Evolutionary conservation across 2,113 vertebrate genomes (phyloP).

Genomic region (Chlorodrepanis virens): DNA sequence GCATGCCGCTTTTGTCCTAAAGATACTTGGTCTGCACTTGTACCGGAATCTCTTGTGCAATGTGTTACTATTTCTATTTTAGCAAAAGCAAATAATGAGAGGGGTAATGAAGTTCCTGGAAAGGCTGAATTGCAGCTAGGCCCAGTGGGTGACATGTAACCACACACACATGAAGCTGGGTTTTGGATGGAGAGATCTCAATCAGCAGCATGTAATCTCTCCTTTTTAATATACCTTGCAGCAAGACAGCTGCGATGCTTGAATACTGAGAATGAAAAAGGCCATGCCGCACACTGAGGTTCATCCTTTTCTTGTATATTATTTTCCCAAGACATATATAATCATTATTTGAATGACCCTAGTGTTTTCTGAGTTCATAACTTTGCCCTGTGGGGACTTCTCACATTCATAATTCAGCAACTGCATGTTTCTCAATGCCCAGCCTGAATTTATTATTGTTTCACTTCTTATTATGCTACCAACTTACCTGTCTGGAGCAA

Average conservation of each 20-base stretch:
- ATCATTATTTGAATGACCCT: conserved; percentile 9
- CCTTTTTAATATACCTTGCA: background rate
- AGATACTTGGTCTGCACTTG: background rate
- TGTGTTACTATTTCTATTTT: background rate
- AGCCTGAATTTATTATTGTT: conserved; percentile 14
- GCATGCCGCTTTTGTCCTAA: background rate
- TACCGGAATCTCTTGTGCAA: background rate
- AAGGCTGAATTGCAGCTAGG: background rate
- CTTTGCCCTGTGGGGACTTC: background rate
- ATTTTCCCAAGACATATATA: conserved; percentile 4
- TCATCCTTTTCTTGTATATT: conserved; percentile 8
- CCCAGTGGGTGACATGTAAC: background rate
- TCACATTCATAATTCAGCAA: conserved; percentile 33
- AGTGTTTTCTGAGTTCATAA: background rate
- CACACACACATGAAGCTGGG: background rate
- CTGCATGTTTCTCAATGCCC: background rate
- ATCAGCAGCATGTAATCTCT: background rate
- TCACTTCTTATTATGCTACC: background rate
- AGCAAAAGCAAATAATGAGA: background rate
- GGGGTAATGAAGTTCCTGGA: background rate
- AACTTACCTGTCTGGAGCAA: background rate
- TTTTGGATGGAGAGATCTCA: background rate
- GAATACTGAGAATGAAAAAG: background rate
- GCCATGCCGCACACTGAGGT: background rate
- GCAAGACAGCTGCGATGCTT: background rate